Evolutionary conservation across 2,888 invertebrate genomes (phyloP), one percentile per base, ranked within the genome.

Genomic region (Tigriopus californicus): DNA sequence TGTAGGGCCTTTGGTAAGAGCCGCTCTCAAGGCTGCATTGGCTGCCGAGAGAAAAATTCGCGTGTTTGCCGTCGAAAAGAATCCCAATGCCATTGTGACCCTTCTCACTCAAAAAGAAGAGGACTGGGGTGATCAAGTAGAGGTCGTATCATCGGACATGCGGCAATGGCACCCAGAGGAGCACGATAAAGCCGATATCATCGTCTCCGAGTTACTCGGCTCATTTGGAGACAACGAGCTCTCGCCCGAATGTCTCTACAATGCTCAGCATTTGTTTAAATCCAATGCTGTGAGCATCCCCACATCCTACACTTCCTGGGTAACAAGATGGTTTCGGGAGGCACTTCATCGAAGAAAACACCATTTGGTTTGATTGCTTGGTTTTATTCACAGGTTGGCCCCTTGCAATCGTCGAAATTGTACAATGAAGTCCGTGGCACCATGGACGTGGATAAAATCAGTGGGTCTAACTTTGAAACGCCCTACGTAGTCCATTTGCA

Each of bases 161-260:
- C 76, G 92, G 62, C 78, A 81, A 41, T 82, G 86, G 72, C 73
- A 79, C 58, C 80, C 88, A 0, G 79, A 85, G 0, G 85, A 88
- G 65, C 49, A 49, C 12, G 33, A 48, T 49, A 82, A 85, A 68
- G 94, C 94, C 0, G 97, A 98, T 72, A 88, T 97, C 66, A 75
- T 97, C 57, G 85, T 98, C 25, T 95, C 95, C 0, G 98, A 98
- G 73, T 75, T 98, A 49, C 75, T 99, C 58, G 97, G 91, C 0
- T 95, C 95, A 1, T 98, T 98, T 76, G 94, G 94, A 20, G 98
- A 98, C 71, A 99, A 99, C 70, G 98, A 99, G 74, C 77, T 99
- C 12, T 92, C 94, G 0, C 98, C 98, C 0, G 98, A 99, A 72
- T 97, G 95, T 71, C 76, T 97, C 55, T 94, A 95, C 72, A 92